phyloP scores from a whole-genome alignment of 2,113 vertebrate genomes.

The Psilopsiagon aymara region DNA sequence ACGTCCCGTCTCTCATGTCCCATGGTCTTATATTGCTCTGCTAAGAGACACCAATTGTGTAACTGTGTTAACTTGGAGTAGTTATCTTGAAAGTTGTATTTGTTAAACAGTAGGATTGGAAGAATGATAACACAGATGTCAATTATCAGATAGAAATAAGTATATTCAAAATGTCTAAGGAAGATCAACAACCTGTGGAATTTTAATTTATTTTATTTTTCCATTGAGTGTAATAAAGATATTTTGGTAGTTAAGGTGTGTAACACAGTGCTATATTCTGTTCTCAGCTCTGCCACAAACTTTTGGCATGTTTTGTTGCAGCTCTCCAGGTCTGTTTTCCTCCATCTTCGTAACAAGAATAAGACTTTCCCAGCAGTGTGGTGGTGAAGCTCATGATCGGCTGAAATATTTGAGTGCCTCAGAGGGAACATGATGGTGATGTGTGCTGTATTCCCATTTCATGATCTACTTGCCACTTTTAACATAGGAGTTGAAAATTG shows the following conservation, averaged over 20 bases:
- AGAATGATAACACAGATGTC: neutral
- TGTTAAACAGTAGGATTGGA: neutral
- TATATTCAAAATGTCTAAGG: neutral
- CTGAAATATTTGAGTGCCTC: neutral
- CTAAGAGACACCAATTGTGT: neutral
- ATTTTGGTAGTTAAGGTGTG: neutral
- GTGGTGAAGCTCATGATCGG: neutral
- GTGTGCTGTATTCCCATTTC: neutral
- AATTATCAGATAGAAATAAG: neutral
- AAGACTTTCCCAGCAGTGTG: neutral
- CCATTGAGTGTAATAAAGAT: neutral
- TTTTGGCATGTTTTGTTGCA: conserved; percentile 10
- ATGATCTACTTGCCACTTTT: neutral
- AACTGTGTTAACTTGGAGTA: neutral
- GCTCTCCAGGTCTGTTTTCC: neutral
- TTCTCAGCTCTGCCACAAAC: neutral
- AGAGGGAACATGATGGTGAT: neutral
- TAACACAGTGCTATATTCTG: neutral
- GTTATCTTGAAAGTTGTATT: neutral
- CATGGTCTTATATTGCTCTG: neutral
- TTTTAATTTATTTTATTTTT: neutral
- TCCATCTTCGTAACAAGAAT: neutral
- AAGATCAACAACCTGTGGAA: neutral
- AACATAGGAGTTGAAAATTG: neutral
- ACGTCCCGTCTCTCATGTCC: neutral